Conservation (phyloP, 2,113 vertebrate species). For the Trematomus loennbergii region DNA sequence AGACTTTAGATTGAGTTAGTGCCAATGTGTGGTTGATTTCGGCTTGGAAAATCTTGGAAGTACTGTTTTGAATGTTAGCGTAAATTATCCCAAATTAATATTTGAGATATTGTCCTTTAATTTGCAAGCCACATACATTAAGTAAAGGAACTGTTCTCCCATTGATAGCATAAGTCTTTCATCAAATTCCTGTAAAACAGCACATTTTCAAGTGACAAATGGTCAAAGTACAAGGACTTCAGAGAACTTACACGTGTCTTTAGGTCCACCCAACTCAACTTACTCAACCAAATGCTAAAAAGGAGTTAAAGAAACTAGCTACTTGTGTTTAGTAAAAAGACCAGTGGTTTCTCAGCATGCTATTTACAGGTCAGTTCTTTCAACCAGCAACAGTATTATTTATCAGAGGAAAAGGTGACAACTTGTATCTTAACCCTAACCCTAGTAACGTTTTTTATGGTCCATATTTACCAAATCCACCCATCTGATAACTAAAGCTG, state of each 20-base stretch:
- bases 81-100: neutral
- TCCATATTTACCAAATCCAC: constrained; percentile 8
- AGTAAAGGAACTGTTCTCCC: too few relatives aligned
- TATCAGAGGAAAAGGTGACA: neutral
- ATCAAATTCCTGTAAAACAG: too few relatives aligned
- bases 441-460: neutral
- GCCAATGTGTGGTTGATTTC: neutral
- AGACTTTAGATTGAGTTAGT: neutral
- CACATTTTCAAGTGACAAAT: too few relatives aligned
- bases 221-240: too few relatives aligned
- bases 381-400: neutral
- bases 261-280: neutral
- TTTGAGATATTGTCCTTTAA: neutral
- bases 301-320: neutral
- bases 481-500: constrained; percentile 32
- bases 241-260: neutral
- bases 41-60: neutral
- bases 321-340: neutral
- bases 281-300: neutral
- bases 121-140: neutral
- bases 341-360: neutral
- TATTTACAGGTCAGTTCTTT: neutral
- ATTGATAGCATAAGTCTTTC: too few relatives aligned
- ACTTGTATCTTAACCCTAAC: neutral
- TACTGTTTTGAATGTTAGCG: too few relatives aligned